phyloP scores from a whole-genome alignment of 2,888 invertebrate genomes.

The Catocala fraxini region DNA sequence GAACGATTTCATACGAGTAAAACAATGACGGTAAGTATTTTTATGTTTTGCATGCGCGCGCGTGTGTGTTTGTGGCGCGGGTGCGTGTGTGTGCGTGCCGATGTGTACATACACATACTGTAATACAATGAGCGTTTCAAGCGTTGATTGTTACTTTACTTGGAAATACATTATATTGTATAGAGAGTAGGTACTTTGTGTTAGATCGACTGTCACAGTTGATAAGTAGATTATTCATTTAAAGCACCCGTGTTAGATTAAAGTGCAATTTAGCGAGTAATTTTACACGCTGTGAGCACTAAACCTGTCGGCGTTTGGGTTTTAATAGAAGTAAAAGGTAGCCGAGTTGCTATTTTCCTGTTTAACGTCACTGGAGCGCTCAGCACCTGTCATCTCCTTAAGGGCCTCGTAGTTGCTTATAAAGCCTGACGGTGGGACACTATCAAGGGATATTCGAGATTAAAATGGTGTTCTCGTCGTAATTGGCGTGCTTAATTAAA shows the following conservation, averaged over 20 bases:
- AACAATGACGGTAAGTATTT: slow-evolving; percentile 61
- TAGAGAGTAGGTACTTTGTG: slow-evolving; percentile 14
- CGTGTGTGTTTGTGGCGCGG: background rate
- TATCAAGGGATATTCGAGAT: no score
- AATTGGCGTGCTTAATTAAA: no score
- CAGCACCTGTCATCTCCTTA: no score
- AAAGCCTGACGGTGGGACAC: no score
- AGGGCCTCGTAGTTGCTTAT: no score
- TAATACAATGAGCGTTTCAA: slow-evolving; percentile 44
- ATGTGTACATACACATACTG: slow-evolving; percentile 14
- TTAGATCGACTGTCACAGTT: slow-evolving; percentile 35
- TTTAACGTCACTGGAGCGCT: no score
- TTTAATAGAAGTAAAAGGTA: no score
- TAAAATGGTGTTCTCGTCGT: no score
- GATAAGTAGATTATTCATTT: slow-evolving; percentile 22
- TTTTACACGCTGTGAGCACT: background rate
- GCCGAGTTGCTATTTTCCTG: background rate
- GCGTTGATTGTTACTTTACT: slow-evolving; percentile 49
- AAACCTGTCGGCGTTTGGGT: background rate
- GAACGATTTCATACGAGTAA: slow-evolving; percentile 52
- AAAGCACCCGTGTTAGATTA: slow-evolving; percentile 11
- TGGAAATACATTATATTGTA: slow-evolving; percentile 51
- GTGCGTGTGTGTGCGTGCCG: slow-evolving; percentile 12
- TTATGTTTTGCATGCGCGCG: slow-evolving; percentile 29
- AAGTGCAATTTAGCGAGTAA: slow-evolving; percentile 20